These are phyloP conservation scores for Pheosia gnoma DNA, from an alignment of 2,888 invertebrate species.

Conservation along the genomic window DNA sequence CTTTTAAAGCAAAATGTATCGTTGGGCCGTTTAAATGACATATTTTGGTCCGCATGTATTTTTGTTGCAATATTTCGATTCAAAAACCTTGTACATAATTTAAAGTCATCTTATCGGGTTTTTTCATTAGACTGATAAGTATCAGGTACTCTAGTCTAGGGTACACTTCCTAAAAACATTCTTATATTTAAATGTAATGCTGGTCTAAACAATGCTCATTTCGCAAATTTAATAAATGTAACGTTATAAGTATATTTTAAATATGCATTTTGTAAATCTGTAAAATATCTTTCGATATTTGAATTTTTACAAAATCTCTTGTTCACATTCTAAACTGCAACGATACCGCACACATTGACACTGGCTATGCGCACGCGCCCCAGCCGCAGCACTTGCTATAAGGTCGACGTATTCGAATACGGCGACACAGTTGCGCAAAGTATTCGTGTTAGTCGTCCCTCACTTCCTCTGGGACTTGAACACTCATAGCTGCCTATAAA, in stretches of 20 bases:
- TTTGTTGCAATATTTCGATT: not conserved
- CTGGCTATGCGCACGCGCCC: conserved; percentile 28
- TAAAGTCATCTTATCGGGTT: not conserved
- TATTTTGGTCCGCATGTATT: no score
- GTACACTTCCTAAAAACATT: no score
- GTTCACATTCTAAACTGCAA: conserved; percentile 7
- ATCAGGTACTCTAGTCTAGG: no score
- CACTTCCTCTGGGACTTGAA: conserved; percentile 36
- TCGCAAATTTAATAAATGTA: no score
- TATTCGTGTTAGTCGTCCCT: conserved; percentile 55
- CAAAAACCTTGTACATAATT: not conserved
- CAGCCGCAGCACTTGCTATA: conserved; percentile 53
- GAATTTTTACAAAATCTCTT: not conserved
- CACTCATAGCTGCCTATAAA: not conserved
- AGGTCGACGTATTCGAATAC: conserved; percentile 68
- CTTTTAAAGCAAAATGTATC: no score
- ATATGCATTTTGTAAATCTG: not conserved
- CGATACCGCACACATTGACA: conserved; percentile 25
- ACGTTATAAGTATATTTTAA: no score
- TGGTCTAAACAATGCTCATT: no score
- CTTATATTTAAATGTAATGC: no score
- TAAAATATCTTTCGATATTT: conserved; percentile 7
- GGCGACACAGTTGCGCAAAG: conserved; percentile 52
- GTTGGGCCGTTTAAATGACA: no score
- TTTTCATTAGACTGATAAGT: no score